Evolutionary conservation across 2,888 invertebrate genomes (phyloP).

Genomic region (Gibbula magus): DNA sequence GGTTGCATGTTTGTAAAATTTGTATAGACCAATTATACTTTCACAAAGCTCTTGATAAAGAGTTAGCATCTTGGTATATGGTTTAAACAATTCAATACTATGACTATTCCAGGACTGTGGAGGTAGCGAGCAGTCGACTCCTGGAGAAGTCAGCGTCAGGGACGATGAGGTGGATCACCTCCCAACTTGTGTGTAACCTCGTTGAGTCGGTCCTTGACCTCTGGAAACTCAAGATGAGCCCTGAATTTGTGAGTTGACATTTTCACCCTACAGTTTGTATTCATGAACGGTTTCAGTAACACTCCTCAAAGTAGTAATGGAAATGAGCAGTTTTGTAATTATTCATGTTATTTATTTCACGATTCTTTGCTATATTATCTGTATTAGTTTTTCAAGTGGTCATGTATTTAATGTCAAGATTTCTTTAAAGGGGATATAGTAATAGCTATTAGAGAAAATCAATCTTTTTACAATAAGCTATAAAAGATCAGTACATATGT

Average conservation of each 20-base stretch:
- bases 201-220: conserved; percentile 87
- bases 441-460: too few relatives aligned
- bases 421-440: too few relatives aligned
- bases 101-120: conserved; percentile 57
- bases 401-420: too few relatives aligned
- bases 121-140: conserved; percentile 66
- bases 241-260: conserved; percentile 83
- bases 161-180: conserved; percentile 73
- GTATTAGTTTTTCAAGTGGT: not conserved
- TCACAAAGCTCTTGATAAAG: too few relatives aligned
- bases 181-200: conserved; percentile 88
- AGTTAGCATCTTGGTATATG: too few relatives aligned
- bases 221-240: conserved; percentile 84
- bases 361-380: not conserved
- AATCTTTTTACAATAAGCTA: too few relatives aligned
- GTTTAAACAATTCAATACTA: too few relatives aligned
- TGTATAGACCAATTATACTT: too few relatives aligned
- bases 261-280: too few relatives aligned
- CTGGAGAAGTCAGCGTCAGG: conserved; percentile 51
- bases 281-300: too few relatives aligned
- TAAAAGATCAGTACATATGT: not conserved
- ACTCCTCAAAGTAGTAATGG: too few relatives aligned
- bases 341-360: not conserved
- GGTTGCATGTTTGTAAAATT: too few relatives aligned
- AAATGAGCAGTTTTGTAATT: not conserved